phyloP scores from a whole-genome alignment of 2,888 invertebrate genomes.

The Volucella bombylans region DNA sequence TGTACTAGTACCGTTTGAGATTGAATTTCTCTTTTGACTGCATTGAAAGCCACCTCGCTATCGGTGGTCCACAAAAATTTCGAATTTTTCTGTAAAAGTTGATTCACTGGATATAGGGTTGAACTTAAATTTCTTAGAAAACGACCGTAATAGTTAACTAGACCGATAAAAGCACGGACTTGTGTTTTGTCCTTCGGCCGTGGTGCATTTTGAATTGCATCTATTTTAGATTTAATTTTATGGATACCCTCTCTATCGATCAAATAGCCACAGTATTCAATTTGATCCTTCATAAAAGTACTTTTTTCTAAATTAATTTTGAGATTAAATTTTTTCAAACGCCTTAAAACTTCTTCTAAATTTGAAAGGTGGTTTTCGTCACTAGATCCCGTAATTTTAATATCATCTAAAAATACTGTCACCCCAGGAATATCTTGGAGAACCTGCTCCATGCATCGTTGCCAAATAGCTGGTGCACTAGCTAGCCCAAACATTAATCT shows the following conservation, averaged over 20 bases:
- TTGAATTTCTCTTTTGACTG: no score
- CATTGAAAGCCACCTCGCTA: no score
- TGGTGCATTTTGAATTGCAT: constrained; percentile 6
- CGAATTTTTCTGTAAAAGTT: not conserved
- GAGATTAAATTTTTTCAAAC: not conserved
- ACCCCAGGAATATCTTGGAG: no score
- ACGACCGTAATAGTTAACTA: not conserved
- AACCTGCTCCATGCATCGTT: no score
- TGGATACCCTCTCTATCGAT: no score
- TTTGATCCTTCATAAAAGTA: not conserved
- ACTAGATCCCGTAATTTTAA: not conserved
- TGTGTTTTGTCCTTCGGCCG: not conserved
- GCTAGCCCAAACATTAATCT: no score
- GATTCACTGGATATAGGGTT: constrained; percentile 3
- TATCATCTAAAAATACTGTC: constrained; percentile 5
- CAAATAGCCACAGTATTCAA: no score
- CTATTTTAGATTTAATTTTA: not conserved
- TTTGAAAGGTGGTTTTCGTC: not conserved
- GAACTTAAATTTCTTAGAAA: constrained; percentile 1
- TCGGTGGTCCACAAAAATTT: constrained; percentile 2
- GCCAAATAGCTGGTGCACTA: no score
- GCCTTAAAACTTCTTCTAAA: constrained; percentile 6
- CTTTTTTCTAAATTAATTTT: constrained; percentile 10
- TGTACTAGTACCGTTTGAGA: not conserved
- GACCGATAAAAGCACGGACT: not conserved